phyloP scores from a whole-genome alignment of 1,140 invertebrate genomes.

The Tetragnatha versicolor region DNA sequence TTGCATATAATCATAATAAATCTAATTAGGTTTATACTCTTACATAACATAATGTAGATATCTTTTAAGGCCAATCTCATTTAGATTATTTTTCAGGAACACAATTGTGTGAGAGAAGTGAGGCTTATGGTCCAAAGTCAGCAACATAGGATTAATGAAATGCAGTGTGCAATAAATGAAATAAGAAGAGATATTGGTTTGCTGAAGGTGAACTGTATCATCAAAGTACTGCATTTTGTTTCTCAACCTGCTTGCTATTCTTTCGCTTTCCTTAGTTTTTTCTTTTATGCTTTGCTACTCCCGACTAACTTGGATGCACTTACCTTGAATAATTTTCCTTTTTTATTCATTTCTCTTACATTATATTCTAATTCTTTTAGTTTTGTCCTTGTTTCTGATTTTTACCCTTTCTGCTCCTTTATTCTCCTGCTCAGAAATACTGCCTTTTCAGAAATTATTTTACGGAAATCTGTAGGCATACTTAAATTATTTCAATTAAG shows the following conservation, averaged over 20 bases:
- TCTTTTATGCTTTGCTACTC: neutral
- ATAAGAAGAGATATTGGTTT: conserved; percentile 86
- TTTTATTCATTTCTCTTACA: neutral
- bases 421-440: too few relatives aligned
- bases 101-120: conserved; percentile 91
- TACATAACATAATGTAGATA: too few relatives aligned
- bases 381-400: neutral
- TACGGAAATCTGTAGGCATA: too few relatives aligned
- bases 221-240: conserved; percentile 49
- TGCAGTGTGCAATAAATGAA: conserved; percentile 86
- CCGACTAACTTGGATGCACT: too few relatives aligned
- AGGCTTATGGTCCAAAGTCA: conserved; percentile 83
- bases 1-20: too few relatives aligned
- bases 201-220: conserved; percentile 72
- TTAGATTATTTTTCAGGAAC: conserved; percentile 75
- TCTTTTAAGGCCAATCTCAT: too few relatives aligned
- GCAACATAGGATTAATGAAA: conserved; percentile 82
- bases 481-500: too few relatives aligned
- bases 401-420: neutral
- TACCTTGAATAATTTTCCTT: neutral
- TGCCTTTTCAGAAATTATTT: too few relatives aligned
- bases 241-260: conserved; percentile 14
- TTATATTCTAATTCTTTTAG: neutral
- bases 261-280: neutral
- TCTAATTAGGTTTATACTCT: too few relatives aligned